Conservation (phyloP, 2,888 invertebrate species). For the Spicauda simplicius region DNA sequence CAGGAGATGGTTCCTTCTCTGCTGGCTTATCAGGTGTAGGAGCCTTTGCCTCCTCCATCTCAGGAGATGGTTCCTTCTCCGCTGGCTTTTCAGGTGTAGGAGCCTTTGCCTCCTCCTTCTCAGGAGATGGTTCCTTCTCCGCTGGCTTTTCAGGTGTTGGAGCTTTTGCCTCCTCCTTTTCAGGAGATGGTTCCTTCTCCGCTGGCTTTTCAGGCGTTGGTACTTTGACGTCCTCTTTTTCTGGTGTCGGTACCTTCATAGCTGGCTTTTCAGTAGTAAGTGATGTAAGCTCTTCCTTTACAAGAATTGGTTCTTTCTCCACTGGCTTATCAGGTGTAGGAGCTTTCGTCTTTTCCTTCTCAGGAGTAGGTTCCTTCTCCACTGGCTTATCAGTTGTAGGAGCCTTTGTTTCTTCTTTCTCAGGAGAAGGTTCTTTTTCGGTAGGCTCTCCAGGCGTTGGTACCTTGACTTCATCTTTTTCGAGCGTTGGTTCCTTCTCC, state of each 20-base stretch:
- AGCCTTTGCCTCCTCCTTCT: background rate
- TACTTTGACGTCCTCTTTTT: background rate
- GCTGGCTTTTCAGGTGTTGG: background rate
- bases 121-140: background rate
- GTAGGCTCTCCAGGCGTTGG: conserved; percentile 2
- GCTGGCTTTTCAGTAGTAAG: background rate
- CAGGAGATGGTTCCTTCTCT: no score
- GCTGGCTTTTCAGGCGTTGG: background rate
- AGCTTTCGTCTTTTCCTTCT: background rate
- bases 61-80: conserved; percentile 7
- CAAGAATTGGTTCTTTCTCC: background rate
- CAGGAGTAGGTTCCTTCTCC: conserved; percentile 8
- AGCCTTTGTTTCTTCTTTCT: no score
- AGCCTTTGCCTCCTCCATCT: background rate
- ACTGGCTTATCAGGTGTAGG: background rate
- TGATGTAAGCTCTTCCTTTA: background rate
- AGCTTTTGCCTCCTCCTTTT: background rate
- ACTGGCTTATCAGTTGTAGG: background rate
- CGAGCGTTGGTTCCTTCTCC: background rate
- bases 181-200: background rate
- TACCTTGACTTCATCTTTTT: no score
- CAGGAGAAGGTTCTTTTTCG: conserved; percentile 2
- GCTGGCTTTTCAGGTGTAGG: background rate
- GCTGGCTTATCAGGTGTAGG: no score
- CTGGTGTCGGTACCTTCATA: conserved; percentile 1